Conservation (phyloP, 2,797 vertebrate species). For the Fistularia commersonii region DNA sequence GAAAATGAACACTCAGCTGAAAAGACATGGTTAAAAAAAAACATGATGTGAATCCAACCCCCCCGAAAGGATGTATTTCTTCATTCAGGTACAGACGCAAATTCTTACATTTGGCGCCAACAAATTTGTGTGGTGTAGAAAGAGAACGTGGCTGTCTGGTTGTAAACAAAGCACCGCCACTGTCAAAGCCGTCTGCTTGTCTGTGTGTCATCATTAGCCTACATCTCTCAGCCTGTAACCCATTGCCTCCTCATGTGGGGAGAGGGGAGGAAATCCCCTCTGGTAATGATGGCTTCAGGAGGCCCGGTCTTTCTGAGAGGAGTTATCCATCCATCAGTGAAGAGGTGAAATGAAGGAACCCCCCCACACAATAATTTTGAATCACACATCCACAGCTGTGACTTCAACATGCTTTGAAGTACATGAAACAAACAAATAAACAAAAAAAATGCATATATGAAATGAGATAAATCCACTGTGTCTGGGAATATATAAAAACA, state of each 20-base stretch:
- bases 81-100: no score
- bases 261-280: constrained; percentile 65
- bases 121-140: not conserved
- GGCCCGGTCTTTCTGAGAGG: constrained; percentile 36
- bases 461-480: constrained; percentile 19
- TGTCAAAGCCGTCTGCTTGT: constrained; percentile 37
- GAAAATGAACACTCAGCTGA: no score
- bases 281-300: constrained; percentile 56
- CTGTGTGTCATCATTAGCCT: constrained; percentile 49
- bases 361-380: constrained; percentile 10
- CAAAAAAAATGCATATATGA: not conserved
- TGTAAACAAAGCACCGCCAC: constrained; percentile 61
- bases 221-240: constrained; percentile 45
- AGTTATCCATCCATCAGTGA: constrained; percentile 61
- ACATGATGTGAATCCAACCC: no score
- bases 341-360: constrained; percentile 19
- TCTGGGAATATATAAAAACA: constrained; percentile 20
- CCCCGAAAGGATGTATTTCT: no score
- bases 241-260: constrained; percentile 24
- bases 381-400: constrained; percentile 16
- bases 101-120: not conserved
- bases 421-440: no score
- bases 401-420: constrained; percentile 10
- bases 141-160: constrained; percentile 22
- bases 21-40: no score